phyloP scores from a whole-genome alignment of 2,797 vertebrate genomes.

The Fistularia tabacaria region DNA sequence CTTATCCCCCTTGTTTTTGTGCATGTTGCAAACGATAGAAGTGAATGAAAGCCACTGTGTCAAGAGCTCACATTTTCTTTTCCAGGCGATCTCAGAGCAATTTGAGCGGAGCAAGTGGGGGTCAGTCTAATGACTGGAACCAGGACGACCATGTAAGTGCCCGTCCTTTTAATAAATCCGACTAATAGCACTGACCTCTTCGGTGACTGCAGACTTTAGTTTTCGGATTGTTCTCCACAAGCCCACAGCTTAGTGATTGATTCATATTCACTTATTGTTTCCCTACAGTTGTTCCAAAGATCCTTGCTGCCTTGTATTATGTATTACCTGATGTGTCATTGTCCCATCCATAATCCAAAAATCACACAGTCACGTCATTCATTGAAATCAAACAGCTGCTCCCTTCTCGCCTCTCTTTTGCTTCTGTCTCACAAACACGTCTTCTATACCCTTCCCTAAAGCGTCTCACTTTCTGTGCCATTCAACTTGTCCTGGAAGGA shows the following conservation, averaged over 20 bases:
- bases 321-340: no score
- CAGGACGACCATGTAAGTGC: slow-evolving; percentile 86
- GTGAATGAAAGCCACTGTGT: neutral
- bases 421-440: slow-evolving; percentile 15
- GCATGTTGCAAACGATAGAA: neutral
- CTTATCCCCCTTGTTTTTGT: neutral
- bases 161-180: slow-evolving; percentile 16
- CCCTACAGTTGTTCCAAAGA: slow-evolving; percentile 22
- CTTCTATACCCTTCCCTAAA: slow-evolving; percentile 2
- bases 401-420: slow-evolving; percentile 6
- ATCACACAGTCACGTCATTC: no score
- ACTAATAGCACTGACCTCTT: slow-evolving; percentile 36
- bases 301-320: neutral
- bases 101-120: slow-evolving; percentile 81
- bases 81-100: slow-evolving; percentile 81
- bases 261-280: slow-evolving; percentile 12
- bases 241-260: slow-evolving; percentile 32
- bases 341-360: no score
- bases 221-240: neutral
- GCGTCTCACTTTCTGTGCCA: neutral
- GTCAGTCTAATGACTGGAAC: slow-evolving; percentile 84
- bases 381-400: slow-evolving; percentile 36
- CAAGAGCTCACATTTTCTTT: slow-evolving; percentile 26
- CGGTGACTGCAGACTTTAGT: slow-evolving; percentile 10
- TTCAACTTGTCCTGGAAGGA: neutral